Conservation (phyloP, 1,140 invertebrate genomes). For the Pristionchus pacificus region DNA sequence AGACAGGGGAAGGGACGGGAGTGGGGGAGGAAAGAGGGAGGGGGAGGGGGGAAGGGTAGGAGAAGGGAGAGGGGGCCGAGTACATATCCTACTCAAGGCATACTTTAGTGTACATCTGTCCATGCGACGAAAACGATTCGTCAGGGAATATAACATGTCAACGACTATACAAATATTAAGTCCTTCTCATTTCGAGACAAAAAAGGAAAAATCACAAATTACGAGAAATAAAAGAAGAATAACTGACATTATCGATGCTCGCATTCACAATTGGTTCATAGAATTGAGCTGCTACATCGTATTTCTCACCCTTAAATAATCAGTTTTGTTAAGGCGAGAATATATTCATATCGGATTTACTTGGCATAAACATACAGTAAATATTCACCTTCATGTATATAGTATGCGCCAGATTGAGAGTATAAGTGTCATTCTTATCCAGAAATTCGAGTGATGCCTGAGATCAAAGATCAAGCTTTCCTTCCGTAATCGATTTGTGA, state of each 20-base stretch:
- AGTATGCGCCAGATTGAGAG: conserved; percentile 94
- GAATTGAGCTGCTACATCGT: conserved; percentile 93
- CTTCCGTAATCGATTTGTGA: background rate
- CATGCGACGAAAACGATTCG: no score
- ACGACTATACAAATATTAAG: no score
- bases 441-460: conserved; percentile 94
- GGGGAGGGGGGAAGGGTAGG: background rate
- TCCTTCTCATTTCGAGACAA: no score
- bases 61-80: background rate
- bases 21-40: background rate
- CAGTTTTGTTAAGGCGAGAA: no score
- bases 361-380: no score
- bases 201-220: no score
- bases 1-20: background rate
- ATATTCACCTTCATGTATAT: conserved; percentile 94
- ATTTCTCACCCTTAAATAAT: conserved; percentile 70
- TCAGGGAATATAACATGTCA: no score
- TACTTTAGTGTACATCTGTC: no score
- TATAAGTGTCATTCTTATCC: conserved; percentile 92
- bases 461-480: background rate
- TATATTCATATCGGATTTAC: no score
- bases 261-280: conserved; percentile 97
- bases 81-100: no score
- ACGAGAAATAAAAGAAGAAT: no score
- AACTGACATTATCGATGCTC: conserved; percentile 78